A percentile compares a stretch with the other conserved stretches of the same genome.
Evolutionary conservation across 2,888 invertebrate species (phyloP).

Genomic region (Smittia aterrima): DNA sequence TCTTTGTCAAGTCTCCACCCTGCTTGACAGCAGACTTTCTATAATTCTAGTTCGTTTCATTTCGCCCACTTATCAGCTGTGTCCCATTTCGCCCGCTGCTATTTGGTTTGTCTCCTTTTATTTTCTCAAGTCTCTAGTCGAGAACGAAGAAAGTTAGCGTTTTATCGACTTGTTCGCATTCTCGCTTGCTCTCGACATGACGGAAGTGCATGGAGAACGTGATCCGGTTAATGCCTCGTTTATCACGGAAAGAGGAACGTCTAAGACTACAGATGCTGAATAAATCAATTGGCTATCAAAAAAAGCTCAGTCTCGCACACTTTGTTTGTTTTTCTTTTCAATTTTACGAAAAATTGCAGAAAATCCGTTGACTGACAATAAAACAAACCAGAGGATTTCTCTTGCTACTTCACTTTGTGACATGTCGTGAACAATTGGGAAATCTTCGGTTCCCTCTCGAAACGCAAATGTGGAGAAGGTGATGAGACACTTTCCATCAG

Average conservation of each 20-base stretch:
- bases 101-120: background rate
- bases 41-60: background rate
- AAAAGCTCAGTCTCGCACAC: no score
- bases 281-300: no score
- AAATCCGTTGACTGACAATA: no score
- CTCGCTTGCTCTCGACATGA: background rate
- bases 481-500: constrained; percentile 9
- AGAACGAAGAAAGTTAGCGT: background rate
- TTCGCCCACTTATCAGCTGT: constrained; percentile 3
- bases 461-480: background rate
- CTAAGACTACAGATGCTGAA: no score
- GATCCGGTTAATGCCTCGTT: background rate
- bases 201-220: constrained; percentile 2
- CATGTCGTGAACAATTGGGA: constrained; percentile 18
- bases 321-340: no score
- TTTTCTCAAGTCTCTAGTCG: no score
- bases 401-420: no score
- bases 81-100: background rate
- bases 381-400: no score
- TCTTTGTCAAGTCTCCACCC: constrained; percentile 16
- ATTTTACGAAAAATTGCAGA: no score
- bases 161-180: background rate
- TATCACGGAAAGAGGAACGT: no score
- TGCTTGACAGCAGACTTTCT: background rate
- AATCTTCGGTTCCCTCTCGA: background rate